Base-by-base conservation (phyloP, 2,797 vertebrate genomes). In the Austrolebias charrua region DNA sequence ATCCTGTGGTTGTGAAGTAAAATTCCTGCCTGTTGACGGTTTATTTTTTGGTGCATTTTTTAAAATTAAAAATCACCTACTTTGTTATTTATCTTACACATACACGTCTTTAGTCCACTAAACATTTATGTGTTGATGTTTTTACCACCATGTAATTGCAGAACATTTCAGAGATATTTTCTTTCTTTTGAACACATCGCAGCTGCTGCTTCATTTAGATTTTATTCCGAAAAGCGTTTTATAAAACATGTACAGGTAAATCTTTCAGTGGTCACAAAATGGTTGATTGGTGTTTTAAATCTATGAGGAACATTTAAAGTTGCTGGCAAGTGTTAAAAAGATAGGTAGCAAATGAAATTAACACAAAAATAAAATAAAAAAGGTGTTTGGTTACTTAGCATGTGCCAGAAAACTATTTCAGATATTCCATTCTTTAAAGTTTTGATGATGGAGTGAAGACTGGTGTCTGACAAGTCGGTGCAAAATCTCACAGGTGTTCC, bases 171-270 rank as follows among this genome's bases (percentile, higher is more conserved):
- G 42, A 24, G 44, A 15, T 18, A 40, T 50, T 20, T 38, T 38
- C 24, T 33, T 14, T 55, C n/a, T 15, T 18, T 12, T 14, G 12
- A 60, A 45, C 38, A 40, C 4, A 43, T 15, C 14, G 33, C 19
- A 74, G 29, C 42, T 64, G 58, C 20, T 40, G 51, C 33, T 46
- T 43, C 10, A 61, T 28, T 57, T 6, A 19, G 13, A 52, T 19
- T 20, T 24, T 24, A 24, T 3, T 24, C 24, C 3, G 24, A 24
- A 2, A 24, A 24, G 24, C 1, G 4, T 52, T 4, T 8, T 56
- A 46, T 14, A 31, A 46, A 48, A 58, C 38, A 44, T 24, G 8
- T 5, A 44, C 8, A 44, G 16, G 43, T 1, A 5, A 16, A 16
- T 15, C 6, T 44, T 44, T n/a, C 43, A 16, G 43, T 9, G 14